Evolutionary conservation across 2,797 vertebrate species (phyloP), one percentile per base, ranked within the genome.

Genomic region (Astyanax mexicanus): DNA sequence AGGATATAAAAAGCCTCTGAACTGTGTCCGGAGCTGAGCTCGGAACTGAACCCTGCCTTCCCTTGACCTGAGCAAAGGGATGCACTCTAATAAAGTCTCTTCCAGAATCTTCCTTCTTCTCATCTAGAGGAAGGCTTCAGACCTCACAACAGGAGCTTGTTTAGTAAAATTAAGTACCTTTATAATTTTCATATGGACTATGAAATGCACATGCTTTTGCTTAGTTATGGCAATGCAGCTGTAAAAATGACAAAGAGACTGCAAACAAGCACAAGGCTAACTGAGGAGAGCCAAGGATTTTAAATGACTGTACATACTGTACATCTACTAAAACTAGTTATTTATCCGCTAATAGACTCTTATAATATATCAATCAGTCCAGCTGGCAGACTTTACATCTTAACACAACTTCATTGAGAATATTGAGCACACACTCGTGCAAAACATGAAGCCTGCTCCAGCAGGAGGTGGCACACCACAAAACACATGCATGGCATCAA

Each of bases 361-460:
- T 69, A 84, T 62, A 85, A 88, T 78, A 86, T 84, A 88, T 85
- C 89, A 83, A 89, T 92, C 90, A 93, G 91, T 92, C 92, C 91
- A 91, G 91, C 93, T 91, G 91, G 87, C 77, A 83, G 76, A 69
- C 64, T 77, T 60, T 57, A 78, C 44, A 72, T 76, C 69, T n/a
- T n/a, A n/a, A n/a, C n/a, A n/a, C n/a, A 62, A 71, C 11, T 38
- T 81, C 13, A 70, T 15, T 9, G 52, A 79, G n/a, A 57, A 75
- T 57, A 67, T n/a, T 49, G 45, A 44, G 54, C 62, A 37, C 13
- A 3, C 61, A 35, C 68, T 45, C 40, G 35, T 35, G 55, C 38
- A 69, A 37, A 68, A 61, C 66, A 72, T 57, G 32, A 69, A 55
- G 12, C 51, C 79, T n/a, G 40, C 55, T 58, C 49, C 73, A 47